Conservation (phyloP, 1,140 invertebrate genomes). For the Heliconius hewitsoni region DNA sequence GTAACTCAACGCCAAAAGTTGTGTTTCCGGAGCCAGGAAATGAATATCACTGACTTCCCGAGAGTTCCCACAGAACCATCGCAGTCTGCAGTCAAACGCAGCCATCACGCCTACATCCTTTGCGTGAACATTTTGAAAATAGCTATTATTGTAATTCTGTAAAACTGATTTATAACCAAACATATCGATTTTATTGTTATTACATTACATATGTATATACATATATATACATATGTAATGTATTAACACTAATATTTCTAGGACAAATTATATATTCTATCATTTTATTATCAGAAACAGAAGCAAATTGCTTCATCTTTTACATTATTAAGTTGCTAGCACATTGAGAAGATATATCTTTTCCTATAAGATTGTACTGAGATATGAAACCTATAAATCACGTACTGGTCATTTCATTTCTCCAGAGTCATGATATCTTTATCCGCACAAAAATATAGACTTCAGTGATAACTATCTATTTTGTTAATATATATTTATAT, state of each 20-base stretch:
- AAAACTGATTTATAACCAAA: too few relatives aligned
- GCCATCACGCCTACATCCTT: too few relatives aligned
- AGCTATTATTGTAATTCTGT: too few relatives aligned
- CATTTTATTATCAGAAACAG: not conserved
- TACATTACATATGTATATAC: too few relatives aligned
- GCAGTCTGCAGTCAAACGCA: too few relatives aligned
- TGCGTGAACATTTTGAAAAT: too few relatives aligned
- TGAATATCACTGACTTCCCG: too few relatives aligned
- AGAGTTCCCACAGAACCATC: too few relatives aligned
- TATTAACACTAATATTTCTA: not conserved
- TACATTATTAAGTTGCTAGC: slow-evolving; percentile 14
- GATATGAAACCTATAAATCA: slow-evolving; percentile 21
- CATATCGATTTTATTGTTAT: too few relatives aligned
- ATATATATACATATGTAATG: not conserved
- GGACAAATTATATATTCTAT: not conserved
- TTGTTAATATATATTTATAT: not conserved
- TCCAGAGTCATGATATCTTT: slow-evolving; percentile 10
- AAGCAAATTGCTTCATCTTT: slow-evolving; percentile 12
- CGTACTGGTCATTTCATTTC: slow-evolving; percentile 14
- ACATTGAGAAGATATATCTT: slow-evolving; percentile 18
- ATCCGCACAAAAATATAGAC: slow-evolving; percentile 8
- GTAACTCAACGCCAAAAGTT: too few relatives aligned
- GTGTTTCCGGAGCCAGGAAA: too few relatives aligned
- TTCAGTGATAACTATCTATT: slow-evolving; percentile 6
- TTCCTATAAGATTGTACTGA: slow-evolving; percentile 22